Conservation (phyloP, 2,797 vertebrate genomes). For the Malurus splendens region DNA sequence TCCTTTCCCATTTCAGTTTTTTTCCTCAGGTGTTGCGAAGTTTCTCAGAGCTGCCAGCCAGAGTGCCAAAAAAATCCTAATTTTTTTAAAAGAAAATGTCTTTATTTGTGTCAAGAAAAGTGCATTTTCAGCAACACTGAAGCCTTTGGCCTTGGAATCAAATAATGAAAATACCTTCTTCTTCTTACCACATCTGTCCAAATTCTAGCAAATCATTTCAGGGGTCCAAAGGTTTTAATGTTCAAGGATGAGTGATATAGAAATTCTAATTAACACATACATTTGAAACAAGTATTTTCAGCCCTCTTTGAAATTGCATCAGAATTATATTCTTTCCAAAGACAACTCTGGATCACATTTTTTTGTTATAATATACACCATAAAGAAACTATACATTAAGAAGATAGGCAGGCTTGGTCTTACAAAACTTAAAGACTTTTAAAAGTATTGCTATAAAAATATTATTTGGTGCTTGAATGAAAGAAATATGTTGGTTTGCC, state of each 20-base stretch:
- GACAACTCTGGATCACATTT: background rate
- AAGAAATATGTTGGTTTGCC: background rate
- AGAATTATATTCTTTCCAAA: background rate
- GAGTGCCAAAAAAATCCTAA: background rate
- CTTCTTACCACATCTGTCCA: background rate
- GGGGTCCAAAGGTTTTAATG: background rate
- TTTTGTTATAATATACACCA: background rate
- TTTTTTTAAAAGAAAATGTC: background rate
- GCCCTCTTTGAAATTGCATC: background rate
- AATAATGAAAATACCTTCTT: background rate
- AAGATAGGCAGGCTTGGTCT: background rate
- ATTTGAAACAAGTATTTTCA: background rate
- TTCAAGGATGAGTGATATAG: background rate
- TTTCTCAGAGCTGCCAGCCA: slow-evolving; percentile 5
- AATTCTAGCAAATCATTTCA: background rate
- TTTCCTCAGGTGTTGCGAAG: background rate
- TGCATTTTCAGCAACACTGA: background rate
- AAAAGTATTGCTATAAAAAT: background rate
- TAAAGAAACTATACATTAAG: background rate
- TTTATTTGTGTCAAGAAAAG: slow-evolving; percentile 10
- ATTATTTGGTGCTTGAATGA: background rate
- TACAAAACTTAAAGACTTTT: background rate
- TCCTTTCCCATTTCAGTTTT: background rate
- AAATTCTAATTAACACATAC: background rate
- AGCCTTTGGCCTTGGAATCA: background rate